Percentiles rank a stretch among this genome's conserved stretches.
These are phyloP conservation scores for Echinometra lucunter DNA, from an alignment of 53 echinoderm and acorn worm genomes.

Conservation along the genomic window DNA sequence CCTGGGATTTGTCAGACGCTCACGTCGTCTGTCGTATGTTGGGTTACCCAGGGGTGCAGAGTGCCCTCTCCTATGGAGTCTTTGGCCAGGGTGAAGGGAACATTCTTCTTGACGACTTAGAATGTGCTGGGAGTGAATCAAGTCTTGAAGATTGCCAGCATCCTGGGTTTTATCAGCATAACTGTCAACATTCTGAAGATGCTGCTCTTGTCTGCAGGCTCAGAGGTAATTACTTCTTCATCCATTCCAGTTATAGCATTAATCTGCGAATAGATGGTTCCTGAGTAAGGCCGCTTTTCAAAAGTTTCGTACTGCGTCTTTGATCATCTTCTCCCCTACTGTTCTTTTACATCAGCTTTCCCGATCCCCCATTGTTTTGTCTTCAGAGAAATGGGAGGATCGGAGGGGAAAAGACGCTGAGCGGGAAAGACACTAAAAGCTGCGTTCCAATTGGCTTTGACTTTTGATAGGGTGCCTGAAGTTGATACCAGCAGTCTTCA, in stretches of 20 bases:
- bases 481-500: too few relatives aligned
- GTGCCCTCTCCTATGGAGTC: not conserved
- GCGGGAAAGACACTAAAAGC: too few relatives aligned
- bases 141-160: conserved; percentile 26
- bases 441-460: too few relatives aligned
- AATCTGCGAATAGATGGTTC: too few relatives aligned
- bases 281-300: too few relatives aligned
- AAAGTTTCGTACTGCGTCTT: too few relatives aligned
- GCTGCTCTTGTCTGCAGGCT: conserved; percentile 34
- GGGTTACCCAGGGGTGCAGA: conserved; percentile 42
- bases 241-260: not conserved
- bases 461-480: too few relatives aligned
- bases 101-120: conserved; percentile 56
- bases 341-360: too few relatives aligned
- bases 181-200: conserved; percentile 58
- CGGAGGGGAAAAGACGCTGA: too few relatives aligned
- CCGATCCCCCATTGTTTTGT: too few relatives aligned
- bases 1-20: conserved; percentile 59
- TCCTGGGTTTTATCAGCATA: conserved; percentile 15
- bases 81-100: conserved; percentile 62
- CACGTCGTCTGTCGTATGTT: conserved; percentile 40
- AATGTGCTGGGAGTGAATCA: conserved; percentile 64
- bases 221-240: not conserved
- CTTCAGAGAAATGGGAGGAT: too few relatives aligned
- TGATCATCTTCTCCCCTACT: too few relatives aligned